These are phyloP conservation scores for Ferrisia virgata DNA, from an alignment of 2,888 invertebrate species.

Conservation along the genomic window DNA sequence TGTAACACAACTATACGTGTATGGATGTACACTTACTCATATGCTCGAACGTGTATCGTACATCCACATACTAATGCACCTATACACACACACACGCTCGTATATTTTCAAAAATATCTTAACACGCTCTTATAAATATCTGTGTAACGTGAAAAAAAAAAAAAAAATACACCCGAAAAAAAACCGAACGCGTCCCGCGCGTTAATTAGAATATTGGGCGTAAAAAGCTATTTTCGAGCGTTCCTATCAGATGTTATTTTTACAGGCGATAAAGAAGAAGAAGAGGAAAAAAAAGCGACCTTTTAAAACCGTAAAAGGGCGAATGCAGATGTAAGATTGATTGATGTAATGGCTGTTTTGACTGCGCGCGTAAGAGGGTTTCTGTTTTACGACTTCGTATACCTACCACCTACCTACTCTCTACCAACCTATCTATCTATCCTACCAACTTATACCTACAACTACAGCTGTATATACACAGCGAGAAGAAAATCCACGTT, in stretches of 20 bases:
- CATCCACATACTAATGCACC: too few relatives aligned
- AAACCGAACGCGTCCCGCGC: not conserved
- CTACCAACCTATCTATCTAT: not conserved
- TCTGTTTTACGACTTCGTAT: not conserved
- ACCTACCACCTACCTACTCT: not conserved
- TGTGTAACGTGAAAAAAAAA: not conserved
- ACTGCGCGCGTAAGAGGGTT: not conserved
- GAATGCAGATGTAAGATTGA: conserved; percentile 12
- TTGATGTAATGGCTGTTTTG: conserved; percentile 19
- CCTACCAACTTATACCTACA: not conserved
- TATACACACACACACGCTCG: too few relatives aligned
- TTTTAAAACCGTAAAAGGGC: not conserved
- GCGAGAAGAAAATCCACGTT: not conserved
- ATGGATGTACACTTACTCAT: too few relatives aligned
- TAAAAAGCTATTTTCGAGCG: not conserved
- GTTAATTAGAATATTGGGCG: conserved; percentile 2
- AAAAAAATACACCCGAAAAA: not conserved
- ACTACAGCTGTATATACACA: not conserved
- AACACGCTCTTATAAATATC: not conserved
- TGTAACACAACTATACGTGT: not conserved
- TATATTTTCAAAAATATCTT: not conserved
- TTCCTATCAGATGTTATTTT: conserved; percentile 10
- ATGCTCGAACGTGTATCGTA: too few relatives aligned
- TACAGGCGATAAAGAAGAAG: not conserved
- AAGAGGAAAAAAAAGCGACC: not conserved